phyloP scores from a whole-genome alignment of 2,797 vertebrate genomes.

The Lophius americanus region DNA sequence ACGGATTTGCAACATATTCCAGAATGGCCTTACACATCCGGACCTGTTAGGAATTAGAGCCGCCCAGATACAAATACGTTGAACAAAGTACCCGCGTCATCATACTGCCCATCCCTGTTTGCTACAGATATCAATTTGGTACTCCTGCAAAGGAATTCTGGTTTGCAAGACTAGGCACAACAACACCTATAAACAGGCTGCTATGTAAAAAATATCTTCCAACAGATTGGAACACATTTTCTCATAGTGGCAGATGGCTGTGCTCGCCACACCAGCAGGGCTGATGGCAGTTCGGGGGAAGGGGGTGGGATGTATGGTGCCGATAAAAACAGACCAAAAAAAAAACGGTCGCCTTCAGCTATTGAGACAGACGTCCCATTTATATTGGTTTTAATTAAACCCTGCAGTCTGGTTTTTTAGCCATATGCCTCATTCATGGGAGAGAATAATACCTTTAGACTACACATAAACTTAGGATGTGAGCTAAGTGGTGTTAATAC shows the following conservation, averaged over 20 bases:
- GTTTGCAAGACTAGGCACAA: background rate
- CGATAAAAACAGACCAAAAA: conserved; percentile 29
- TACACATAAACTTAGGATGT: conserved; percentile 16
- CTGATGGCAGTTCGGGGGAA: conserved; percentile 45
- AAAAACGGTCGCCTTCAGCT: conserved; percentile 36
- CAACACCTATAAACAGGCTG: background rate
- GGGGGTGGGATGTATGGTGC: conserved; percentile 27
- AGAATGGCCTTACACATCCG: too few species aligned
- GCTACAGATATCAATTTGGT: background rate
- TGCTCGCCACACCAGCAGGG: conserved; percentile 47
- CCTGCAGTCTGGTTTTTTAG: conserved; percentile 33
- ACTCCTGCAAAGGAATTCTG: background rate
- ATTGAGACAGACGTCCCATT: conserved; percentile 32
- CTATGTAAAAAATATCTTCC: conserved; percentile 13
- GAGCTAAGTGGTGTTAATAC: conserved; percentile 1
- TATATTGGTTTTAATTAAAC: conserved; percentile 51
- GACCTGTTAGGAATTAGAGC: background rate
- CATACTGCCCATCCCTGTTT: background rate
- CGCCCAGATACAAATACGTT: background rate
- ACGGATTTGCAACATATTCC: too few species aligned
- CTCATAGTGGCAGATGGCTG: conserved; percentile 73
- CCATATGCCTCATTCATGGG: conserved; percentile 44
- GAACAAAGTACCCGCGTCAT: background rate
- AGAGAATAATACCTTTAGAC: conserved; percentile 27
- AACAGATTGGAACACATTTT: conserved; percentile 6